A percentile compares a stretch with the other conserved stretches of the same genome.
Evolutionary conservation across 1,140 invertebrate genomes (phyloP).

Genomic region (Calliphora vicina): DNA sequence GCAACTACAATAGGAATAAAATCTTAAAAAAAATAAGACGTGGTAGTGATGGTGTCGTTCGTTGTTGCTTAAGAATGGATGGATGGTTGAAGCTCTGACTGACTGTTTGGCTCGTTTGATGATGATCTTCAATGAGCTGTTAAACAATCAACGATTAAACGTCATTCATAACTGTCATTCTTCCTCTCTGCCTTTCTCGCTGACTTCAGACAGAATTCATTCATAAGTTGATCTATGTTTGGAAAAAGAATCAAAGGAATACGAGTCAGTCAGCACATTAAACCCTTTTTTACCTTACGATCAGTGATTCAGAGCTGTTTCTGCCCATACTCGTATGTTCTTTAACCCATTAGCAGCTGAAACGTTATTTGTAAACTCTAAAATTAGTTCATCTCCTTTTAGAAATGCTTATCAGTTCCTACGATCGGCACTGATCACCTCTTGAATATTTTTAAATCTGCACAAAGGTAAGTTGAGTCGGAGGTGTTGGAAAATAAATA

Average conservation of each 20-base stretch:
- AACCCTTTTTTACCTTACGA: constrained; percentile 22
- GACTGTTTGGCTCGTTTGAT: background rate
- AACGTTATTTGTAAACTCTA: no score
- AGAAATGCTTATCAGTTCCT: no score
- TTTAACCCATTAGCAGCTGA: no score
- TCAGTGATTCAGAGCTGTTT: background rate
- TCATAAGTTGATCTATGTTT: constrained; percentile 23
- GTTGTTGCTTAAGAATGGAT: background rate
- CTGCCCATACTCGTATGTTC: background rate
- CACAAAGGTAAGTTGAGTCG: no score
- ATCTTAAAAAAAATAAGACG: background rate
- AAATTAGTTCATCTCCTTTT: no score
- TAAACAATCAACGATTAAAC: constrained; percentile 35
- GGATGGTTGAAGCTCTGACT: background rate
- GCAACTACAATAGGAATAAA: constrained; percentile 9
- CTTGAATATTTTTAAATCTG: no score
- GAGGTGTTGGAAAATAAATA: no score
- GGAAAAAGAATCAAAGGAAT: background rate
- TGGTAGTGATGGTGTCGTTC: background rate
- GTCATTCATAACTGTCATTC: constrained; percentile 30
- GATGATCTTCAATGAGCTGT: constrained; percentile 33
- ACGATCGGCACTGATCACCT: no score
- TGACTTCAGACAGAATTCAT: background rate
- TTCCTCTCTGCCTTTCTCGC: background rate
- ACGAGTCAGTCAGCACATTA: background rate